Evolutionary conservation across 2,113 vertebrate genomes (phyloP).

Genomic region (Uropsilus gracilis): DNA sequence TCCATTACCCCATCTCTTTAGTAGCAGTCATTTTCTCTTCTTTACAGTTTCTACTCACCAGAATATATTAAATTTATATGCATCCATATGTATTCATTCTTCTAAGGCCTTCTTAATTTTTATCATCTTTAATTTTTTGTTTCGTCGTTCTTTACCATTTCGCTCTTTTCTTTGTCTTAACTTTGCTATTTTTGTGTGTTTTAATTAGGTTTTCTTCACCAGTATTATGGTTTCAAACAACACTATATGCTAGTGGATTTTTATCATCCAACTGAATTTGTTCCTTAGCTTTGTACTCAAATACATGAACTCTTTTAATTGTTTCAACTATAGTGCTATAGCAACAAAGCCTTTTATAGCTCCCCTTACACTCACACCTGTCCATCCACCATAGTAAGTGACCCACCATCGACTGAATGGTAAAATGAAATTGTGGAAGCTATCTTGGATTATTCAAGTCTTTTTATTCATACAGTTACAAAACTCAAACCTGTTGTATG

Average conservation of each 20-base stretch:
- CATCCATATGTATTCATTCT: neutral
- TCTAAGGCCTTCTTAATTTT: neutral
- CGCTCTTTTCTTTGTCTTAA: neutral
- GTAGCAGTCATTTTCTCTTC: neutral
- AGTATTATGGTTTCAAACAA: neutral
- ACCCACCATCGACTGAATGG: neutral
- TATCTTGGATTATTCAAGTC: neutral
- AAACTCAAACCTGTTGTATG: neutral
- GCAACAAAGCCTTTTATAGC: neutral
- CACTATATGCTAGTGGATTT: neutral
- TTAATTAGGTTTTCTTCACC: neutral
- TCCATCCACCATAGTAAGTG: neutral
- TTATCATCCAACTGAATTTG: neutral
- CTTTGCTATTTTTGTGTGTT: neutral
- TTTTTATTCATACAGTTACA: neutral
- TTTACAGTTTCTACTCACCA: neutral
- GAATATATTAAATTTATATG: neutral
- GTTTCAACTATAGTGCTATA: neutral
- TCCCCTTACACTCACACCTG: neutral
- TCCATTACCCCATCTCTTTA: neutral
- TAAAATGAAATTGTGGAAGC: neutral
- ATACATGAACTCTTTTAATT: neutral
- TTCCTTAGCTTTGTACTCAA: neutral
- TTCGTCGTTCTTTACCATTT: neutral
- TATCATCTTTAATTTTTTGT: neutral